Percentiles rank a stretch among this genome's conserved stretches.
phyloP scores from a whole-genome alignment of 2,797 vertebrate genomes.

The Sebastes steindachneri region DNA sequence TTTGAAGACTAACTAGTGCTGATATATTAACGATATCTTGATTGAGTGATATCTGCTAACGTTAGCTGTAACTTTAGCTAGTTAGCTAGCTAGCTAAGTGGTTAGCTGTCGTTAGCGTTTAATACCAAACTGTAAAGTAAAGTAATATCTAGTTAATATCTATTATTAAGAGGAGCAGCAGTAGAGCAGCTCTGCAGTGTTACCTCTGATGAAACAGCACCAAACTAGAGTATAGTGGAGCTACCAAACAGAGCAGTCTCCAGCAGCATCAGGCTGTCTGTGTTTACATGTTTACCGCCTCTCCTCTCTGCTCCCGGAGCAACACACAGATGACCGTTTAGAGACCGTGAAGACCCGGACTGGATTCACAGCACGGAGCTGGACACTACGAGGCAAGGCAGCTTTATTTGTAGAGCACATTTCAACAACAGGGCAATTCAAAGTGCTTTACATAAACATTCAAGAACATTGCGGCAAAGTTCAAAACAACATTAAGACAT shows the following conservation, averaged over 20 bases:
- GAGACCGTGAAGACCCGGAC: conserved; percentile 21
- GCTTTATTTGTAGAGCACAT: too few species aligned
- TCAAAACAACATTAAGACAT: rapidly evolving
- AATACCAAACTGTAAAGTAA: not conserved
- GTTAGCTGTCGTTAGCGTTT: not conserved
- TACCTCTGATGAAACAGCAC: not conserved
- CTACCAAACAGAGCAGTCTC: not conserved
- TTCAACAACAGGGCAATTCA: too few species aligned
- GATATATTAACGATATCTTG: not conserved
- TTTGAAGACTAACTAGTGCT: not conserved
- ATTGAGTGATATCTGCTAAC: not conserved
- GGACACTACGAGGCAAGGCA: not conserved
- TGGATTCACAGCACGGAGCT: not conserved
- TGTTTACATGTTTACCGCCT: conserved; percentile 83
- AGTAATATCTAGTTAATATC: not conserved
- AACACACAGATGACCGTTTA: conserved; percentile 49
- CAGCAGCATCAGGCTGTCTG: not conserved
- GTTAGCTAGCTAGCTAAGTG: conserved; percentile 16
- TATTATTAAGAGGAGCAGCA: not conserved
- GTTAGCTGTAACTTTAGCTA: not conserved
- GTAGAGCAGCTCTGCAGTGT: not conserved
- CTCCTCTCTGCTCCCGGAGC: conserved; percentile 43
- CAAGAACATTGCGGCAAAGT: too few species aligned
- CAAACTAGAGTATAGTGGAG: not conserved
- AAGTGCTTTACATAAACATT: too few species aligned